Evolutionary conservation across 2,888 invertebrate species (phyloP).

Genomic region (Lasioglossum pauxillum): DNA sequence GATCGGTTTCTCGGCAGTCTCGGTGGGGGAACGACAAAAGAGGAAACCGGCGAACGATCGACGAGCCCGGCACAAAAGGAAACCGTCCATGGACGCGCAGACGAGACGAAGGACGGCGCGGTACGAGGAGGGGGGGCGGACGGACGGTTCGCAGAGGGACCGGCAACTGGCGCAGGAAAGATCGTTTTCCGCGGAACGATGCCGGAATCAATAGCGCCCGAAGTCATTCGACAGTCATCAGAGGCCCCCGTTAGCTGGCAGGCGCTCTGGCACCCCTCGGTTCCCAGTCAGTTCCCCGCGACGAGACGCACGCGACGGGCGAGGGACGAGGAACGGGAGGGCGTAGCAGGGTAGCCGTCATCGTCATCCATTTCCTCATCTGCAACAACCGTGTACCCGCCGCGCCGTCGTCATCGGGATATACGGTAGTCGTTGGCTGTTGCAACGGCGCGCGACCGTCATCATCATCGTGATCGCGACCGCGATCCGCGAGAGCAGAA

Average conservation of each 20-base stretch:
- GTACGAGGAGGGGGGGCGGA: too few species aligned
- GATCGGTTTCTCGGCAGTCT: not conserved
- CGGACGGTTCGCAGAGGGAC: conserved; percentile 3
- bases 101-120: not conserved
- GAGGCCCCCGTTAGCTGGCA: conserved; percentile 56
- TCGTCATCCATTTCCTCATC: conserved; percentile 45
- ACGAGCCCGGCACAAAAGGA: not conserved
- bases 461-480: conserved; percentile 31
- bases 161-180: conserved; percentile 32
- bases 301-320: not conserved
- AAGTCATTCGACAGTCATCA: conserved; percentile 83
- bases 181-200: conserved; percentile 57
- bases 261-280: conserved; percentile 32
- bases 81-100: not conserved
- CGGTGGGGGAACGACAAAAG: not conserved
- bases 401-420: conserved; percentile 33
- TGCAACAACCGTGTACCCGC: conserved; percentile 43
- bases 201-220: conserved; percentile 82
- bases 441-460: conserved; percentile 18
- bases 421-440: not conserved
- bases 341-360: conserved; percentile 31
- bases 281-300: conserved; percentile 12
- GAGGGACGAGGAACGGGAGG: not conserved
- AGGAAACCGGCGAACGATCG: conserved; percentile 21
- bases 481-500: conserved; percentile 34